Percentiles rank a stretch among this genome's conserved stretches.
These are phyloP conservation scores for Campoletis raptor DNA, from an alignment of 2,888 invertebrate species.

Conservation along the genomic window DNA sequence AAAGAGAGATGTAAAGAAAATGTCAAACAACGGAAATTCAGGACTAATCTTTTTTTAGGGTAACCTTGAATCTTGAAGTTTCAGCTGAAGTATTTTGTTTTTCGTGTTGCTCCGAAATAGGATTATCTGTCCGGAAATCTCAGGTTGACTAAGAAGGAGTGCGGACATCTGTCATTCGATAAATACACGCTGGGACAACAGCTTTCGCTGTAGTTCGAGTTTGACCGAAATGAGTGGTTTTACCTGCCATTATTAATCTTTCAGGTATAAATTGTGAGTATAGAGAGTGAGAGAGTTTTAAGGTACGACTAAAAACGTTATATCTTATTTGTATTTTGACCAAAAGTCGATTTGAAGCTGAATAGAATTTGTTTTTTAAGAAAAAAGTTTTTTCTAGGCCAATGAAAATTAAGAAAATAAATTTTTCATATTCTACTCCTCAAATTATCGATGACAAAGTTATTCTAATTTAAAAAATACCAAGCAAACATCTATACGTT, in stretches of 20 bases:
- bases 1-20: background rate
- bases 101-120: background rate
- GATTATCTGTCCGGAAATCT: slow-evolving; percentile 24
- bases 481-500: background rate
- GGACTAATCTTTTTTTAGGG: background rate
- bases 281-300: background rate
- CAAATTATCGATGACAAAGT: background rate
- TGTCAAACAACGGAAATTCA: background rate
- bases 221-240: background rate
- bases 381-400: background rate
- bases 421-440: background rate
- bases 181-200: background rate
- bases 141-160: background rate
- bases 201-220: background rate
- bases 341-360: background rate
- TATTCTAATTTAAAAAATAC: background rate
- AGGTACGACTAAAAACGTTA: background rate
- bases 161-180: slow-evolving; percentile 17
- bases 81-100: background rate
- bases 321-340: background rate
- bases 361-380: background rate
- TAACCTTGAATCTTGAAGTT: slow-evolving; percentile 4
- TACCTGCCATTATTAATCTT: background rate
- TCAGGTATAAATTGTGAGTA: slow-evolving; percentile 8
- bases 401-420: background rate